Evolutionary conservation across 2,113 vertebrate species (phyloP).

Genomic region (Elephantulus edwardii): DNA sequence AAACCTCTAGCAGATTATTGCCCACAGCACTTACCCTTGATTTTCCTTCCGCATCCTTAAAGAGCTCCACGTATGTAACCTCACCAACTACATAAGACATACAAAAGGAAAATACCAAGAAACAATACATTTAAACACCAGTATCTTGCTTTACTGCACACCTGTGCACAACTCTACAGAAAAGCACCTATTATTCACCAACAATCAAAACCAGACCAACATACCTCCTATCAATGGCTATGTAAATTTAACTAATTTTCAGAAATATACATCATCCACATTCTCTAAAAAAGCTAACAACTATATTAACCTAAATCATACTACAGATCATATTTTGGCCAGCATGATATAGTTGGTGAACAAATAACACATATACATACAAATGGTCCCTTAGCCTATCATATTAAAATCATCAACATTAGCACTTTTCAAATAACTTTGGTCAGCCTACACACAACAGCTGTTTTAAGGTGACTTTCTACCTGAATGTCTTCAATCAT

Average conservation of each 20-base stretch:
- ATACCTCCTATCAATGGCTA: conserved; percentile 94
- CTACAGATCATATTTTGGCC: conserved; percentile 91
- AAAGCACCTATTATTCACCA: conserved; percentile 95
- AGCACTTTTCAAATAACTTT: conserved; percentile 84
- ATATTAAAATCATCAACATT: conserved; percentile 86
- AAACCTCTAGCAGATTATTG: conserved; percentile 96
- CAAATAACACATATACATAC: conserved; percentile 90
- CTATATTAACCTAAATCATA: conserved; percentile 93
- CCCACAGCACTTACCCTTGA: conserved; percentile 99
- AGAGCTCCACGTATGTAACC: conserved; percentile 99
- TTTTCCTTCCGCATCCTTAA: conserved; percentile 99
- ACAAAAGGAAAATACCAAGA: conserved; percentile 99
- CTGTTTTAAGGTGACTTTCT: conserved; percentile 93
- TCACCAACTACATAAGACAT: conserved; percentile 99
- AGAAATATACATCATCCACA: conserved; percentile 93
- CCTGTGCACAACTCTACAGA: conserved; percentile 96
- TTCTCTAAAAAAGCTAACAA: conserved; percentile 92
- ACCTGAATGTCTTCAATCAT: conserved; percentile 89
- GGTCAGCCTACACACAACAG: conserved; percentile 88
- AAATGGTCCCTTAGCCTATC: conserved; percentile 86
- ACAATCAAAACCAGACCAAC: conserved; percentile 96
- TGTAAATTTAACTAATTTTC: conserved; percentile 93
- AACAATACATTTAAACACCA: conserved; percentile 99
- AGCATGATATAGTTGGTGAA: conserved; percentile 94
- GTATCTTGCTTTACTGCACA: conserved; percentile 93